A percentile compares a stretch with the other conserved stretches of the same genome.
Conservation (phyloP, 1,140 invertebrate genomes). For the Bombyx mandarina region DNA sequence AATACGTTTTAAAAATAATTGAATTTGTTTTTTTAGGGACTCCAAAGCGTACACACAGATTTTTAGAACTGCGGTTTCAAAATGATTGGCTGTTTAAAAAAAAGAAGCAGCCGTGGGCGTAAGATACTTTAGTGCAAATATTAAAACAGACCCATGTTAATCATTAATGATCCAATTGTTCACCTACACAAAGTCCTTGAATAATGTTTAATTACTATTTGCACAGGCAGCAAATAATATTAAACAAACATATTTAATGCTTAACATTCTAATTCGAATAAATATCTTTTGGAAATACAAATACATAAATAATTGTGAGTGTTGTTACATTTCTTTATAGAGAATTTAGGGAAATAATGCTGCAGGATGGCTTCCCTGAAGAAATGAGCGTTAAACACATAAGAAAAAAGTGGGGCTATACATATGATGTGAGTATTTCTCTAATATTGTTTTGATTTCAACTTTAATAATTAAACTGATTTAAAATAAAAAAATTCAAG, state of each 20-base stretch:
- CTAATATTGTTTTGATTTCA: slow-evolving; percentile 6
- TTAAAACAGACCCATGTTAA: neutral
- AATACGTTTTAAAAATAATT: no score
- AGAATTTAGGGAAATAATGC: slow-evolving; percentile 48
- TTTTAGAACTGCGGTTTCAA: slow-evolving; percentile 48
- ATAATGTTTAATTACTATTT: no score
- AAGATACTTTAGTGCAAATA: slow-evolving; percentile 16
- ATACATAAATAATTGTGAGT: neutral
- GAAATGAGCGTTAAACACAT: slow-evolving; percentile 57
- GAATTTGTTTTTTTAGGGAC: slow-evolving; percentile 35
- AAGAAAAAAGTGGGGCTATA: slow-evolving; percentile 60
- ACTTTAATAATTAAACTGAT: no score
- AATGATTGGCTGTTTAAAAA: slow-evolving; percentile 57
- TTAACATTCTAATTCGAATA: no score
- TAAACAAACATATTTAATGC: no score
- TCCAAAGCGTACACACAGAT: slow-evolving; percentile 31
- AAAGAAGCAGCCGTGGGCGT: slow-evolving; percentile 57
- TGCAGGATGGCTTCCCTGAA: slow-evolving; percentile 53
- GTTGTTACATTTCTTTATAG: slow-evolving; percentile 23
- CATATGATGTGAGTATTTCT: slow-evolving; percentile 53
- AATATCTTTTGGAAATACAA: no score
- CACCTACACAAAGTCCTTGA: no score
- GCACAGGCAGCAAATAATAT: no score
- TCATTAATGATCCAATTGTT: no score
- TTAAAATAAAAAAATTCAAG: no score